Percentiles rank a stretch among this genome's conserved stretches.
Evolutionary conservation across 1,140 invertebrate genomes (phyloP).

Genomic region (Neoseiulus cucumeris): DNA sequence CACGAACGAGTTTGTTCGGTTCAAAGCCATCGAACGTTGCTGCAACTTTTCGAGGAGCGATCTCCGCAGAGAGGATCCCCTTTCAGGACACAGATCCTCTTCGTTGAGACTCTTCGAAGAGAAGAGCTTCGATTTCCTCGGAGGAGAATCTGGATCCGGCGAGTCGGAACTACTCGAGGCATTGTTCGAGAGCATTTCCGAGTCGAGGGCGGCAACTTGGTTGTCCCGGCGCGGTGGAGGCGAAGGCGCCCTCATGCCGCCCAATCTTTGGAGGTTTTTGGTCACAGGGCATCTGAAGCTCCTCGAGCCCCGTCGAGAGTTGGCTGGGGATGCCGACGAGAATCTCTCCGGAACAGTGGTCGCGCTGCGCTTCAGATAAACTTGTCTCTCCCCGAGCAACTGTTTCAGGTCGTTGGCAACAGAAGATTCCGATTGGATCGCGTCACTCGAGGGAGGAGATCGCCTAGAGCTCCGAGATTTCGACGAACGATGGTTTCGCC

Average conservation of each 20-base stretch:
- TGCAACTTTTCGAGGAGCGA: conserved; percentile 2
- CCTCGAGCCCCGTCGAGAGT: no score
- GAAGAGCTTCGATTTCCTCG: neutral
- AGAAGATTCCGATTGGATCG: neutral
- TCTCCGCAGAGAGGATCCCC: neutral
- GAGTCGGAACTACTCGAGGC: neutral
- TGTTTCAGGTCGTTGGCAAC: neutral
- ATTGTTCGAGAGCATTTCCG: neutral
- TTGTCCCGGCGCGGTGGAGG: neutral
- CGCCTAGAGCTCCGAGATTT: neutral
- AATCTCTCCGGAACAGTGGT: no score
- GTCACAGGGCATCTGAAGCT: neutral
- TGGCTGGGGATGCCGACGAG: no score
- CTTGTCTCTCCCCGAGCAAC: neutral
- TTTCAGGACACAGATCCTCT: neutral
- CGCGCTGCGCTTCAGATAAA: no score
- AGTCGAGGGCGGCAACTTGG: neutral
- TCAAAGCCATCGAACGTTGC: neutral
- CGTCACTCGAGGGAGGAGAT: neutral
- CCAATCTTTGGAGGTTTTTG: neutral
- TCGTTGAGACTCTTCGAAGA: neutral
- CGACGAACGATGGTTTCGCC: neutral
- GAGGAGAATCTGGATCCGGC: neutral
- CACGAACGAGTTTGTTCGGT: neutral
- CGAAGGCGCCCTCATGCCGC: neutral